A percentile compares a stretch with the other conserved stretches of the same genome.
Conservation (phyloP, 2,113 vertebrate genomes). For the Hepsetus odoe region DNA sequence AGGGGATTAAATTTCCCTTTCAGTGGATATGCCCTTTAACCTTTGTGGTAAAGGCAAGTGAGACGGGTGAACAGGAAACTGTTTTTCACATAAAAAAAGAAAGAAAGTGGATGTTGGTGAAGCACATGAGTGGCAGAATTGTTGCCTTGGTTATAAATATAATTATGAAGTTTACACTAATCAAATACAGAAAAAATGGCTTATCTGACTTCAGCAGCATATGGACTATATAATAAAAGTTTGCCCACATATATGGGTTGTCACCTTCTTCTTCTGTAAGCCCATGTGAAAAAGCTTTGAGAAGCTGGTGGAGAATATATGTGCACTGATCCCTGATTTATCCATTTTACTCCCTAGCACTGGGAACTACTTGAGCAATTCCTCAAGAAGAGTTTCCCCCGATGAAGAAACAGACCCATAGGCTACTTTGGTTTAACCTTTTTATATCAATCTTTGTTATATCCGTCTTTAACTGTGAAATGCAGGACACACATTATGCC, state of each 20-base stretch:
- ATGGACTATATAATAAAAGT: background rate
- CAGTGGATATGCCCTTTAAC: conserved; percentile 3
- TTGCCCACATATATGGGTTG: background rate
- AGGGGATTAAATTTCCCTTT: conserved; percentile 37
- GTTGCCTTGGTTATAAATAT: background rate
- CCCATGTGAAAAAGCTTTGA: background rate
- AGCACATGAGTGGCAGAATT: background rate
- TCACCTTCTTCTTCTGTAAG: background rate
- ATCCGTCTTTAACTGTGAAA: background rate
- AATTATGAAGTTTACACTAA: background rate
- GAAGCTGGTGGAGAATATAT: background rate
- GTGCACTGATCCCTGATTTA: too few relatives aligned
- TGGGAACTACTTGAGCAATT: background rate
- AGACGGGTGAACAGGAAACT: background rate
- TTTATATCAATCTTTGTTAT: background rate
- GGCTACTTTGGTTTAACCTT: too few relatives aligned
- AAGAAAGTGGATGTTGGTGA: background rate
- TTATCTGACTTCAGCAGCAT: background rate
- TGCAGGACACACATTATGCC: background rate
- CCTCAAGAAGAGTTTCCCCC: background rate
- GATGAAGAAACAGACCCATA: too few relatives aligned
- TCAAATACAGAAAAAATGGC: background rate
- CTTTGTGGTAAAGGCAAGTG: conserved; percentile 31
- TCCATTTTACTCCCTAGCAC: too few relatives aligned
- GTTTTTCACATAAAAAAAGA: background rate